phyloP scores from a whole-genome alignment of 2,888 invertebrate species.

The Orchesella flavescens region DNA sequence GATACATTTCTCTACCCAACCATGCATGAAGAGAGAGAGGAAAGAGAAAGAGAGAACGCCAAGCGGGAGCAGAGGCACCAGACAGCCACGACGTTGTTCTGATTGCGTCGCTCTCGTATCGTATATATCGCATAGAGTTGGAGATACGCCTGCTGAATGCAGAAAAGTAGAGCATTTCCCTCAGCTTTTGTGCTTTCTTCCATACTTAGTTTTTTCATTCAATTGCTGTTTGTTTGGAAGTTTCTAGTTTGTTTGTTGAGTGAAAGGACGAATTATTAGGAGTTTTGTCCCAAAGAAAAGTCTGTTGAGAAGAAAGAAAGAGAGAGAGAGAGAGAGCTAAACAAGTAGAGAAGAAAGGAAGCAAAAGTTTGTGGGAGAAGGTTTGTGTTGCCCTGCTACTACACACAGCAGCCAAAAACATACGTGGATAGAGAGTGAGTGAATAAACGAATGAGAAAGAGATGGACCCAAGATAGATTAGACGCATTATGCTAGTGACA shows the following conservation, averaged over 20 bases:
- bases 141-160: constrained; percentile 16
- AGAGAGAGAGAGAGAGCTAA: constrained; percentile 19
- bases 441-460: constrained; percentile 68
- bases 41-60: background rate
- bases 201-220: constrained; percentile 17
- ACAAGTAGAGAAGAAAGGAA: constrained; percentile 12
- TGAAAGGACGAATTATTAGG: constrained; percentile 58
- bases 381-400: constrained; percentile 48
- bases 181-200: background rate
- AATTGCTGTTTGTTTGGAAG: constrained; percentile 53
- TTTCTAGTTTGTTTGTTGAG: constrained; percentile 53
- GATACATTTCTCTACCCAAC: constrained; percentile 43
- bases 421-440: constrained; percentile 48
- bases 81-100: constrained; percentile 22
- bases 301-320: constrained; percentile 30
- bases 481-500: constrained; percentile 72
- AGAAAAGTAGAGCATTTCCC: constrained; percentile 37
- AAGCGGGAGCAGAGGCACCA: background rate
- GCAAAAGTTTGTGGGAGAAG: constrained; percentile 49
- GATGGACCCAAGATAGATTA: constrained; percentile 72
- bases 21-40: constrained; percentile 38
- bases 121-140: background rate
- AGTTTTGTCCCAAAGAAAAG: constrained; percentile 56
- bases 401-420: background rate
- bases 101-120: constrained; percentile 49